A percentile compares a stretch with the other conserved stretches of the same genome.
These are phyloP conservation scores for Eretmochelys imbricata DNA, from an alignment of 2,113 vertebrate genomes.

Conservation along the genomic window DNA sequence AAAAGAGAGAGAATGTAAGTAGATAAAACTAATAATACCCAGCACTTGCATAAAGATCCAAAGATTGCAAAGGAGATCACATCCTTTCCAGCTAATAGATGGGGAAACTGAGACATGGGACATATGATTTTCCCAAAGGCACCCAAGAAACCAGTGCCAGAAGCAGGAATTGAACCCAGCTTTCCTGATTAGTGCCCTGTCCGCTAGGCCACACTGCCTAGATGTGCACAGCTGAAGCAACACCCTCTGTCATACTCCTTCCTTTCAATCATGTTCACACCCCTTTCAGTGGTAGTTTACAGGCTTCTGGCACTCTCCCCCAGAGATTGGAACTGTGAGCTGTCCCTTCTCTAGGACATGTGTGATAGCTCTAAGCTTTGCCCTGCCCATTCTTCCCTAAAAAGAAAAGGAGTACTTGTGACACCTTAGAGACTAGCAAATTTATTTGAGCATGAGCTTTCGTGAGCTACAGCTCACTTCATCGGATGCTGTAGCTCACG, in stretches of 20 bases:
- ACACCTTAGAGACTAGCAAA: no score
- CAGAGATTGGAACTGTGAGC: not conserved
- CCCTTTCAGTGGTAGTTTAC: not conserved
- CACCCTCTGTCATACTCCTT: not conserved
- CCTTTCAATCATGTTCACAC: not conserved
- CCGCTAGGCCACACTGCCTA: not conserved
- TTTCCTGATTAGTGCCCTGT: not conserved
- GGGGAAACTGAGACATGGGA: not conserved
- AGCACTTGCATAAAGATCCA: accelerated
- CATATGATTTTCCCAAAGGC: no score
- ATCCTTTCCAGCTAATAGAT: not conserved
- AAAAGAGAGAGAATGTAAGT: not conserved
- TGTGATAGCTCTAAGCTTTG: no score
- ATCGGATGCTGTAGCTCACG: no score
- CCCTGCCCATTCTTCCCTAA: no score
- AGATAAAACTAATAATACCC: not conserved
- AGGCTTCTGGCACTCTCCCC: not conserved
- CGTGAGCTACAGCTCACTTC: no score
- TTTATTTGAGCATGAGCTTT: no score
- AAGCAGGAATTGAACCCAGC: no score
- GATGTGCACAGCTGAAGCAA: not conserved
- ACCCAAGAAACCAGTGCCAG: no score
- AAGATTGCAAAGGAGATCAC: not conserved
- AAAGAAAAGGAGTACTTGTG: no score
- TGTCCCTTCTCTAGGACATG: not conserved